Base-by-base conservation (phyloP, 2,888 invertebrate species). In the Ormyrus rosae region DNA sequence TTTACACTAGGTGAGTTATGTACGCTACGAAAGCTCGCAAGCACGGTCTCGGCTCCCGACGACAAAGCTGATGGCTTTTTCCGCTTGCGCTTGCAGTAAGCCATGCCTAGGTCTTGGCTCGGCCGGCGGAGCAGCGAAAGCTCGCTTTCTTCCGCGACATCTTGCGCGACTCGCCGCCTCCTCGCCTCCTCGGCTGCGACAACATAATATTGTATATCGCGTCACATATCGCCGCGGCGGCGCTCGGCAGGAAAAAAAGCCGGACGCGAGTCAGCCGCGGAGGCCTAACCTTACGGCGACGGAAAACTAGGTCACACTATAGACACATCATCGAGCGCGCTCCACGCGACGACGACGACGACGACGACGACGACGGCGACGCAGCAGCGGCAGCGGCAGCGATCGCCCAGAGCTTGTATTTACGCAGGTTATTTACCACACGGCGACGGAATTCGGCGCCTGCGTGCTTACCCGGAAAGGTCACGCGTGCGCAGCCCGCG, bases 11-110 rank as follows among this genome's bases (percentile, higher is more conserved):
- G 10, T 4, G 6, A 34, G 34, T 34, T 34, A 34, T 4, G 34
- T 34, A 1, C 0, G 4, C 0, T 13, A 13, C 34, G 34, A 34
- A 34, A 4, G 34, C 34, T 34, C 34, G 34, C 34, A 34, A 3
- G 34, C 34, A 34, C 19, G 19, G 1, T 19, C 19, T 19, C 19
- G 19, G 19, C 19, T 19, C 19, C 19, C 19, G 19, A 19, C 19
- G 19, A 19, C 19, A 19, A 19, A 19, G 19, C 19, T 19, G 19
- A 19, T 48, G 45, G 83, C 86, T 89, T 90, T 88, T 90, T 90
- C 72, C 89, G 87, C 84, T 89, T 89, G 83, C 89, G 87, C 86
- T 88, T 90, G 85, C 89, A 34, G 34, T 34, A 67, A 88, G 89
- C 90, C 89, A 89, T 90, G 86, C 78, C 80, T 53, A 50, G 19